These are phyloP conservation scores for Acronicta alni DNA, from an alignment of 2,888 invertebrate genomes.

Conservation along the genomic window DNA sequence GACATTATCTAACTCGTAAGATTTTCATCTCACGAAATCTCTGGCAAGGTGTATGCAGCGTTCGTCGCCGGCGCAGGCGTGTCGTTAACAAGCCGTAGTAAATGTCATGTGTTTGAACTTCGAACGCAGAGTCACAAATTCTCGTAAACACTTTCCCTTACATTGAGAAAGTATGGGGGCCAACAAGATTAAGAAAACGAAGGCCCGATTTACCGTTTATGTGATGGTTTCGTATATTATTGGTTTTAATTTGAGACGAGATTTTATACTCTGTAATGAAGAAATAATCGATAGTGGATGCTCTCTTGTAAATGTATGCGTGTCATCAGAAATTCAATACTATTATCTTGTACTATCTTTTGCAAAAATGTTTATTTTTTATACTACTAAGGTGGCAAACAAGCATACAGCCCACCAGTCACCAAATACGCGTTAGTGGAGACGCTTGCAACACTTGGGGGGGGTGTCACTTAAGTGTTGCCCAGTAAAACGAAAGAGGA, in stretches of 20 bases:
- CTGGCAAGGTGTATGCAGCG: background rate
- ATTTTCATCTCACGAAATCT: slow-evolving; percentile 11
- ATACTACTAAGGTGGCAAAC: too few species aligned
- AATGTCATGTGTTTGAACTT: slow-evolving; percentile 59
- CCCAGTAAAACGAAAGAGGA: too few species aligned
- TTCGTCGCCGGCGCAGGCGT: slow-evolving; percentile 15
- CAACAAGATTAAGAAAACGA: slow-evolving; percentile 15
- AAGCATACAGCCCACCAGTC: too few species aligned
- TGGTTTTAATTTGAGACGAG: background rate
- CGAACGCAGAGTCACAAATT: slow-evolving; percentile 53
- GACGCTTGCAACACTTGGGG: too few species aligned
- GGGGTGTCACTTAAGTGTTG: too few species aligned
- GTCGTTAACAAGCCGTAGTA: slow-evolving; percentile 27
- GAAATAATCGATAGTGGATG: too few species aligned
- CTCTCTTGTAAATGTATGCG: too few species aligned
- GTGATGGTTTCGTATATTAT: background rate
- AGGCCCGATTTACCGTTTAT: background rate
- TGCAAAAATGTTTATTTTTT: too few species aligned
- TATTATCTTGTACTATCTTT: too few species aligned
- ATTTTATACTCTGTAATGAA: too few species aligned
- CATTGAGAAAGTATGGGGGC: slow-evolving; percentile 57
- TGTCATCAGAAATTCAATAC: too few species aligned
- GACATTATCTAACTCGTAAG: background rate
- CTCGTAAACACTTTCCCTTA: slow-evolving; percentile 66
- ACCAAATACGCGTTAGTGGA: too few species aligned